These are phyloP conservation scores for Gallinago media DNA, from an alignment of 2,113 vertebrate species.

Conservation along the genomic window DNA sequence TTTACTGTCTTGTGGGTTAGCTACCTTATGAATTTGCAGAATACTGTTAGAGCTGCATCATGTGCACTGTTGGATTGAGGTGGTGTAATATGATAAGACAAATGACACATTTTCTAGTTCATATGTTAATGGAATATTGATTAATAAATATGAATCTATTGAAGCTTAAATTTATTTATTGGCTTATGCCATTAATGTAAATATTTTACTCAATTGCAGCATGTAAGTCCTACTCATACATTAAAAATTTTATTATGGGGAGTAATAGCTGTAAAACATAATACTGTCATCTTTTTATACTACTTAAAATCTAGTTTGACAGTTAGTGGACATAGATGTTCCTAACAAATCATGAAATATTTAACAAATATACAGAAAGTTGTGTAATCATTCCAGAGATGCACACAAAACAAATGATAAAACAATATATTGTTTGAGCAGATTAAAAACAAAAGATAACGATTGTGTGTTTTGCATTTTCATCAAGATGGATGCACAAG, in stretches of 20 bases:
- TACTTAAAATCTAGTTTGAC: neutral
- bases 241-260: neutral
- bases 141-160: neutral
- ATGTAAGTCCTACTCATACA: neutral
- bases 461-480: neutral
- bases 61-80: neutral
- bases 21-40: neutral
- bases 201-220: neutral
- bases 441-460: neutral
- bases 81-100: neutral
- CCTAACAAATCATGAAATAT: neutral
- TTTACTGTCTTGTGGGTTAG: neutral
- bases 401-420: neutral
- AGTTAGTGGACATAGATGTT: neutral
- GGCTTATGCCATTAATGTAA: neutral
- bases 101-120: neutral
- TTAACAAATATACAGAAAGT: neutral
- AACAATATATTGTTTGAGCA: neutral
- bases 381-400: neutral
- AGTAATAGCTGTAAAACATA: neutral
- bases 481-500: neutral
- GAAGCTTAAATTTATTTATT: neutral
- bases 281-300: neutral
- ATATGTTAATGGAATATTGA: neutral
- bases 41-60: neutral